Evolutionary conservation across 2,888 invertebrate species (phyloP).

Genomic region (Coleophora deauratella): DNA sequence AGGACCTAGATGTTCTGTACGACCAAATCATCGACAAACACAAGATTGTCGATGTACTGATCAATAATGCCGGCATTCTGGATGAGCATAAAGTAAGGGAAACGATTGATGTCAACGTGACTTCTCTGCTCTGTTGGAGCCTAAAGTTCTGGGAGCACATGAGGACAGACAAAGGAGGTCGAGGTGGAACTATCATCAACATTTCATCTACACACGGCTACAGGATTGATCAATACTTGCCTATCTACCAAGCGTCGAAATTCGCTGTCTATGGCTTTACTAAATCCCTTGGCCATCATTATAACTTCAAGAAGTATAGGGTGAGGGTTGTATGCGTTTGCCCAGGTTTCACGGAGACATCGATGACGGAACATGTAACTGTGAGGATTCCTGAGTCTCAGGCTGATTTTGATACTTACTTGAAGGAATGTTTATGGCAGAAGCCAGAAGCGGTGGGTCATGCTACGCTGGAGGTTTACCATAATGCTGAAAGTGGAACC

Average conservation of each 20-base stretch:
- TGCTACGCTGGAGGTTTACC: conserved; percentile 37
- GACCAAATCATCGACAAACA: conserved; percentile 34
- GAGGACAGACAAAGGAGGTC: conserved; percentile 69
- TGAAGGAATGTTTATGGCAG: conserved; percentile 32
- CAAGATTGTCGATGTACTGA: conserved; percentile 49
- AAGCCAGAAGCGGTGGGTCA: conserved; percentile 34
- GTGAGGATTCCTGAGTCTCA: conserved; percentile 15
- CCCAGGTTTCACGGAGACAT: conserved; percentile 67
- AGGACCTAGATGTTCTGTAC: conserved; percentile 49
- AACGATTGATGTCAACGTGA: conserved; percentile 47
- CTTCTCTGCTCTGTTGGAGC: conserved; percentile 44
- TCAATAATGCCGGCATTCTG: conserved; percentile 59
- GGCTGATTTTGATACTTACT: conserved; percentile 8
- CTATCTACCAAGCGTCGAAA: conserved; percentile 77
- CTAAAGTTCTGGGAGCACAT: conserved; percentile 73
- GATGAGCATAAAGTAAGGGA: conserved; percentile 27
- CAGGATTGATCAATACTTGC: conserved; percentile 58
- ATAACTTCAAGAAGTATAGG: conserved; percentile 57
- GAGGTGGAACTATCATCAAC: conserved; percentile 79
- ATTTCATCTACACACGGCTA: conserved; percentile 76
- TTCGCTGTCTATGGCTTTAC: conserved; percentile 70
- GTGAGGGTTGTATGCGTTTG: conserved; percentile 70
- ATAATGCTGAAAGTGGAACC: conserved; percentile 59
- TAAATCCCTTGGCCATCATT: conserved; percentile 54
- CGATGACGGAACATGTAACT: conserved; percentile 17